A percentile compares a stretch with the other conserved stretches of the same genome.
These are phyloP conservation scores for cat (Felis catus) DNA, from an alignment of 2,113 vertebrate genomes.

Conservation along the genomic window F.catus_Fca126_mat1.0 CM031412.1:195712001-195712500, in stretches of 20 bases:
- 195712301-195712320: no score
- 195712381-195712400: no score
- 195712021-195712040: not conserved
- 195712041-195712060: not conserved
- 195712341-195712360: no score
- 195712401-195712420: no score
- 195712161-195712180: not conserved
- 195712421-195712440: not conserved
- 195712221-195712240: not conserved
- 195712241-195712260: no score
- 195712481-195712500: not conserved
- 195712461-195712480: not conserved
- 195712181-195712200: not conserved
- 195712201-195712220: not conserved
- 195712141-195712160: not conserved
- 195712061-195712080: not conserved
- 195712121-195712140: not conserved
- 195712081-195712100: not conserved
- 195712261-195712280: no score
- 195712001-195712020: not conserved
- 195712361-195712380: no score
- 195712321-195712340: no score
- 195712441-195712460: not conserved
- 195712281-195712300: no score
- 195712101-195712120: not conserved